These are phyloP conservation scores for Conopomorpha cramerella DNA, from an alignment of 1,140 invertebrate genomes.

Conservation along the genomic window DNA sequence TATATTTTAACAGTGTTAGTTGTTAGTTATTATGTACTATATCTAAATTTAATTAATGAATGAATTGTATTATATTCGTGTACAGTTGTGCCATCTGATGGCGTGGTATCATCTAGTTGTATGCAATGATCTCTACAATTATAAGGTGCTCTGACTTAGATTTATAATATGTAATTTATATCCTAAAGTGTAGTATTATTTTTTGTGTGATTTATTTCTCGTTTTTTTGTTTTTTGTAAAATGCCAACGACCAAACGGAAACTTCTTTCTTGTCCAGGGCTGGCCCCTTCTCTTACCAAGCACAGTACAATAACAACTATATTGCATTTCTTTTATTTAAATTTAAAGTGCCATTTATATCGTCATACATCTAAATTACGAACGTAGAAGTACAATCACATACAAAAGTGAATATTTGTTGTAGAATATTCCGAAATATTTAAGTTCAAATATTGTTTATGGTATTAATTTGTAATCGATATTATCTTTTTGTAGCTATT, in stretches of 20 bases:
- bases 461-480: conserved; percentile 18
- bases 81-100: conserved; percentile 50
- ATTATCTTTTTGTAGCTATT: conserved; percentile 38
- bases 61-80: conserved; percentile 45
- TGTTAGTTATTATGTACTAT: background rate
- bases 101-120: conserved; percentile 30
- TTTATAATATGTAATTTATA: conserved; percentile 39
- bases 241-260: conserved; percentile 45
- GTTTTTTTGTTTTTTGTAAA: too few species aligned
- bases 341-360: too few species aligned
- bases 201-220: too few species aligned
- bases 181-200: too few species aligned
- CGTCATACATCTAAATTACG: too few species aligned
- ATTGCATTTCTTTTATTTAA: conserved; percentile 28
- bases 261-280: too few species aligned
- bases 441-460: conserved; percentile 15
- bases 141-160: conserved; percentile 57
- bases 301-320: conserved; percentile 15
- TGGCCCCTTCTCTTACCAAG: conserved; percentile 29
- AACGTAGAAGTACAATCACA: too few species aligned
- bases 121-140: conserved; percentile 54
- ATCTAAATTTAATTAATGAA: conserved; percentile 5
- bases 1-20: background rate
- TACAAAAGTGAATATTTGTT: conserved; percentile 48
- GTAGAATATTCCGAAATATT: conserved; percentile 35